phyloP scores from a whole-genome alignment of 2,797 vertebrate genomes.

The Coregonus suidteri region DNA sequence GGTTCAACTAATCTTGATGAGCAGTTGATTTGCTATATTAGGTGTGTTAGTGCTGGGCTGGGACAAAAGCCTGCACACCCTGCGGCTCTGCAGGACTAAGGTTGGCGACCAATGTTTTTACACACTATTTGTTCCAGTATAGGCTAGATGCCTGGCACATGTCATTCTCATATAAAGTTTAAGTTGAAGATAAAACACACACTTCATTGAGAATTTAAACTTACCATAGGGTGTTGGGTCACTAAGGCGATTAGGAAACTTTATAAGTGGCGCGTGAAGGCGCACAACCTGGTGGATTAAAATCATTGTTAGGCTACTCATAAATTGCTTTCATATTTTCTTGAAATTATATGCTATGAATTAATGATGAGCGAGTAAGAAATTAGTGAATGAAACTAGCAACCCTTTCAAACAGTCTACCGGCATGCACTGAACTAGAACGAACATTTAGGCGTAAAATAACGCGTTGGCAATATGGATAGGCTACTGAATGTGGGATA shows the following conservation, averaged over 20 bases:
- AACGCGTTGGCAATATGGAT: not conserved
- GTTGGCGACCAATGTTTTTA: not conserved
- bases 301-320: not conserved
- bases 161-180: not conserved
- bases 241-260: constrained; percentile 3
- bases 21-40: too few species aligned
- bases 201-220: not conserved
- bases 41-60: too few species aligned
- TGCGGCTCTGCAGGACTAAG: too few species aligned
- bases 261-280: constrained; percentile 3
- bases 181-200: not conserved
- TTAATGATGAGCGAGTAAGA: not conserved
- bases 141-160: too few species aligned
- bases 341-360: not conserved
- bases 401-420: not conserved
- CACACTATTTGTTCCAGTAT: not conserved
- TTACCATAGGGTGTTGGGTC: not conserved
- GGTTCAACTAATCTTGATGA: too few species aligned
- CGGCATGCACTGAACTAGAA: not conserved
- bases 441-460: not conserved
- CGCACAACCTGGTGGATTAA: constrained; percentile 1
- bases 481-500: not conserved
- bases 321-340: too few species aligned
- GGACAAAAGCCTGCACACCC: too few species aligned
- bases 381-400: not conserved